Base-by-base conservation (phyloP, 2,888 invertebrate species). In the Drosophila antonietae region DNA sequence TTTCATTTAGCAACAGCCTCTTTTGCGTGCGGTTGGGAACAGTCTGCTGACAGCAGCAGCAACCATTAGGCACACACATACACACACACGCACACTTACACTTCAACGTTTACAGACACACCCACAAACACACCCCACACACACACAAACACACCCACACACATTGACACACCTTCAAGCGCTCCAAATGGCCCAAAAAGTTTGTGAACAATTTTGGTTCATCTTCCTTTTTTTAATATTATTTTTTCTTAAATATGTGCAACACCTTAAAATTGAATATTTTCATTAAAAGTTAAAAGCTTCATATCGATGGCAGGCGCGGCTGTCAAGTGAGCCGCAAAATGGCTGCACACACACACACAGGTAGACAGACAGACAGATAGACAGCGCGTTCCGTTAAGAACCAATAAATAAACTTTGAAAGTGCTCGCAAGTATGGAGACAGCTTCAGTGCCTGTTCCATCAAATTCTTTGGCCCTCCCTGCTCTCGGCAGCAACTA, bases 271-370 rank as follows among this genome's bases (percentile, higher is more conserved):
- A 82, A 78, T 78, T 85, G 86, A 88, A 89, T 90, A 87, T 89
- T 84, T 87, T 87, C 89, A 89, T 87, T 87, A 90, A 88, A 87
- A 90, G 90, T 90, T 83, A 72, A 77, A 86, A 87, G 86, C 78
- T 75, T 80, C 47, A 49, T 66, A 63, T 69, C 79, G 59, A 55
- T 55, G 61, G 66, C 73, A 55, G 69, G 65, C 55, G 43, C 53
- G 68, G 57, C 75, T 66, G 65, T 56, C 66, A 81, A 69, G 53
- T 68, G 67, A 62, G 64, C 75, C 61, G 53, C 75, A 75, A 59
- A 68, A 80, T 70, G 65, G 56, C 9, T 33, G 18, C 46, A 18
- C 20, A 68, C 68, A 15, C 14, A 37, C 37, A 52, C 31, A 41
- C 15, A 53, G 14, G 20, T 15, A 33, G 37, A 44, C 20, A 47